phyloP scores from a whole-genome alignment of 1,140 invertebrate species.

The Hypsibius dujardini region DNA sequence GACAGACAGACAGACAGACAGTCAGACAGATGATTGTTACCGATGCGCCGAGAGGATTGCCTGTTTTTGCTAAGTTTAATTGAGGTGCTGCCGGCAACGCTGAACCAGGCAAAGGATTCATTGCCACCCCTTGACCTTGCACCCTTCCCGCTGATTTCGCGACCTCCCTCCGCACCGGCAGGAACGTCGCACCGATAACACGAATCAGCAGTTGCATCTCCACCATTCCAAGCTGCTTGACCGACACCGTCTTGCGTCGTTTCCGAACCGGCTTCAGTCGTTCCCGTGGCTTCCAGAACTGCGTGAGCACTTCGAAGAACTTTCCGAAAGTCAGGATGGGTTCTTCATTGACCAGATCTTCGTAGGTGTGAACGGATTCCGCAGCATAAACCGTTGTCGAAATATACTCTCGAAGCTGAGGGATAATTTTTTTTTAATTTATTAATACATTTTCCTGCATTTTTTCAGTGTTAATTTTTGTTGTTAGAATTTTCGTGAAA shows the following conservation, averaged over 20 bases:
- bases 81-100: no score
- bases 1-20: no score
- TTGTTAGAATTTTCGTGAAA: no score
- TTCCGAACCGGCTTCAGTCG: neutral
- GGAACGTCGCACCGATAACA: neutral
- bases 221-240: neutral
- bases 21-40: no score
- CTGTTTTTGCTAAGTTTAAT: no score
- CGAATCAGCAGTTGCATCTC: slow-evolving; percentile 5
- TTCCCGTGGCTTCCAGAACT: neutral
- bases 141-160: no score
- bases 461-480: neutral
- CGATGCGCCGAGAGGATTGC: no score
- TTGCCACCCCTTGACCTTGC: no score
- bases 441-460: no score
- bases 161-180: neutral
- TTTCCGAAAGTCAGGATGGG: slow-evolving; percentile 8
- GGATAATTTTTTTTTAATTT: neutral
- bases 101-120: no score
- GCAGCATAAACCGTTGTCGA: neutral
- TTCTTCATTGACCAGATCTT: slow-evolving; percentile 4
- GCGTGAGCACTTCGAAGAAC: neutral
- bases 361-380: neutral
- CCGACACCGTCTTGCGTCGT: neutral
- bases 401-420: neutral